Evolutionary conservation across 2,113 vertebrate species (phyloP), one percentile per base, ranked within the genome.

Genomic region (Salvelinus namaycush): DNA sequence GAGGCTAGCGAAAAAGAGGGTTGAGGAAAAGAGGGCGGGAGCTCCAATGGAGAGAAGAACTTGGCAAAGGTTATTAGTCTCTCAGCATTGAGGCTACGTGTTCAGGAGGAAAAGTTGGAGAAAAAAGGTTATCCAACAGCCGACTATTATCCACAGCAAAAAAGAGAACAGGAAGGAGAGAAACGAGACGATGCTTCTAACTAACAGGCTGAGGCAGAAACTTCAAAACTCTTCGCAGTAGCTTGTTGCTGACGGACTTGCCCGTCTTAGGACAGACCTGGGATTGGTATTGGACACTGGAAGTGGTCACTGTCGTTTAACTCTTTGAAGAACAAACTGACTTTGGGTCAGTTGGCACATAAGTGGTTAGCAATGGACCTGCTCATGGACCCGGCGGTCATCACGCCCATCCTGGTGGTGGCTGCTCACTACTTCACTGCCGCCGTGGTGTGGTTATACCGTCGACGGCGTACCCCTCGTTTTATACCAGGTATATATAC

Each of bases 391-490:
- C 90, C 88, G 0, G 16, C 82, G 0, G 72, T 94, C 16, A 2
- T 93, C 0, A 79, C 79, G 0, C 82, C 94, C 0, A 31, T 93
- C 76, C 81, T 94, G 13, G 89, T 93, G 77, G 88, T 92, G n/a
- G 62, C 89, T 0, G 78, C 87, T 54, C 93, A 94, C 80, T 73
- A 92, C 44, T 5, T 93, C 22, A 92, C 91, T 0, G 92, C 88
- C 2, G 89, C 92, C 1, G 92, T 91, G 3, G 78, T 91, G 39
- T 94, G 93, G 93, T 87, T 92, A 76, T 93, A 82, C 80, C 24
- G 83, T 14, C 84, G 90, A 2, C 86, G 79, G 14, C 29, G 73
- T 0, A 48, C 13, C 31, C 1, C 65, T 31, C n/a, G 14, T 1
- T 11, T 12, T 60, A 65, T 68, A 1, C 1, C 60, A 89, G 90